Conservation (phyloP, 2,888 invertebrate genomes). For the Tenthredo scrophulariae region DNA sequence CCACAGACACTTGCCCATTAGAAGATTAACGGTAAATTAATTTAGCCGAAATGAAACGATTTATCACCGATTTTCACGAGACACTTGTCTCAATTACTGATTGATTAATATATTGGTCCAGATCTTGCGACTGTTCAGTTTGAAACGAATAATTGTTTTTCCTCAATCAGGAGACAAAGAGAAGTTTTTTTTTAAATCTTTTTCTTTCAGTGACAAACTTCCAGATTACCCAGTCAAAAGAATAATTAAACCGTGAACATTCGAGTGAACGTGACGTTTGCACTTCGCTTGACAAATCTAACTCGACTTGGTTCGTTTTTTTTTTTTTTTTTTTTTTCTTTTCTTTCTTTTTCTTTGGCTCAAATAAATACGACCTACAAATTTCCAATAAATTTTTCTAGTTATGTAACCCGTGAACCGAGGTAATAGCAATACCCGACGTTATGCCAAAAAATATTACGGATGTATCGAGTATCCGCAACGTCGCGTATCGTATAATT, state of each 20-base stretch:
- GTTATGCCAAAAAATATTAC: constrained; percentile 9
- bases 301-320: background rate
- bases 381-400: constrained; percentile 33
- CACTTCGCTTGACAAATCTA: background rate
- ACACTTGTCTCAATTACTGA: background rate
- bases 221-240: background rate
- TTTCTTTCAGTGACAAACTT: background rate
- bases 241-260: background rate
- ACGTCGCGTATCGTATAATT: background rate
- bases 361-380: background rate
- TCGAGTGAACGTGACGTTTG: background rate
- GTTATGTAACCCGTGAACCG: constrained; percentile 4
- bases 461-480: background rate
- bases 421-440: background rate
- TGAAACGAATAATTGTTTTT: background rate
- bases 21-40: background rate
- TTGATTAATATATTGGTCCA: background rate
- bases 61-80: background rate
- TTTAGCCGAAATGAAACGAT: background rate
- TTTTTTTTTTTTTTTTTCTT: background rate
- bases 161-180: background rate
- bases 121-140: too few relatives aligned
- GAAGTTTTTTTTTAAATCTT: background rate
- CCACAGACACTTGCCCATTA: background rate
- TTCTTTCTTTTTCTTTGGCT: background rate